phyloP scores from a whole-genome alignment of 2,888 invertebrate species.

The Polyommatus icarus region DNA sequence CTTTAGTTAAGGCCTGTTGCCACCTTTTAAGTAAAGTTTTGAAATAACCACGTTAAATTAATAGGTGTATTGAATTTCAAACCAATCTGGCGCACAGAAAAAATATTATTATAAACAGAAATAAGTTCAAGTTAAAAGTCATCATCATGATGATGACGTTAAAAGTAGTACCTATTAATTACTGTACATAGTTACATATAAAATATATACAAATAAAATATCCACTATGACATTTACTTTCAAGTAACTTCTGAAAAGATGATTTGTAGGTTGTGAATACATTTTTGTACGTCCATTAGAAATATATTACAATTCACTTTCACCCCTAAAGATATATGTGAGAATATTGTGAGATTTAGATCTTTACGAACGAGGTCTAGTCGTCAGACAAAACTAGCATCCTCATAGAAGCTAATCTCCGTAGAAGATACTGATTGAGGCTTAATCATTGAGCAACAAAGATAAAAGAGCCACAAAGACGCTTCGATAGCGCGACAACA shows the following conservation, averaged over 20 bases:
- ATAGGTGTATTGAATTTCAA: slow-evolving; percentile 1
- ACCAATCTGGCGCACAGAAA: not conserved
- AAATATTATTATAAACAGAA: not conserved
- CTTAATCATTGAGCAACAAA: not conserved
- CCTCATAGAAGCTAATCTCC: not conserved
- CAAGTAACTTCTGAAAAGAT: too few relatives aligned
- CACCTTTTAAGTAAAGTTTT: slow-evolving; percentile 11
- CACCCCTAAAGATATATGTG: too few relatives aligned
- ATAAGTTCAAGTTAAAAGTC: too few relatives aligned
- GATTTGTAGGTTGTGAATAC: too few relatives aligned
- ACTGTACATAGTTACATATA: too few relatives aligned
- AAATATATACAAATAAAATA: too few relatives aligned
- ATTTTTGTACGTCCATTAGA: too few relatives aligned
- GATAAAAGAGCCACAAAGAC: not conserved
- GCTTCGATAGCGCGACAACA: slow-evolving; percentile 38
- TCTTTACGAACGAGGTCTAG: not conserved
- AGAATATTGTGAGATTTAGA: too few relatives aligned
- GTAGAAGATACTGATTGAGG: not conserved
- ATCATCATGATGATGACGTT: too few relatives aligned
- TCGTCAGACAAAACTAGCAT: not conserved
- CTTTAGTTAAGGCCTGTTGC: not conserved
- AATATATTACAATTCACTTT: too few relatives aligned
- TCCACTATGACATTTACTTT: too few relatives aligned
- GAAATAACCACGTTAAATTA: slow-evolving; percentile 5
- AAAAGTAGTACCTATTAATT: too few relatives aligned